Conservation (phyloP, 2,888 invertebrate genomes). For the Hyles lineata region DNA sequence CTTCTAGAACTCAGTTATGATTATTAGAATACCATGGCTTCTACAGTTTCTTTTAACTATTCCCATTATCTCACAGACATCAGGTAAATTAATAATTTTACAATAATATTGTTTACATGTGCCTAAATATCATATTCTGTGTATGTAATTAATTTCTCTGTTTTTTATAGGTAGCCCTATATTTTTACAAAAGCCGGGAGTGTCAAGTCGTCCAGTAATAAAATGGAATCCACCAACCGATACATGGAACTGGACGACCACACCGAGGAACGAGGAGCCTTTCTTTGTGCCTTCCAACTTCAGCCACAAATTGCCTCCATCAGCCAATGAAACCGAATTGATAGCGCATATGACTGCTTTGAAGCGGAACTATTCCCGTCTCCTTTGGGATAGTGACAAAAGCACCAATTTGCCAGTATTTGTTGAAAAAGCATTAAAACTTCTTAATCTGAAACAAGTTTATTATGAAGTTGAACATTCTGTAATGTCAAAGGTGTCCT, state of each 20-base stretch:
- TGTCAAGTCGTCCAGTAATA: conserved; percentile 70
- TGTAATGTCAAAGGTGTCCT: conserved; percentile 95
- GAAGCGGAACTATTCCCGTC: conserved; percentile 81
- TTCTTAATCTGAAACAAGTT: conserved; percentile 94
- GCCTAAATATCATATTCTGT: neutral
- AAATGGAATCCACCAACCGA: conserved; percentile 80
- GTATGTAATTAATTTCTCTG: neutral
- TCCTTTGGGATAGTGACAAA: conserved; percentile 90
- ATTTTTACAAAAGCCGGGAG: conserved; percentile 68
- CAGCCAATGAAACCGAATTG: conserved; percentile 78
- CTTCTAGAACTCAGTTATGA: conserved; percentile 67
- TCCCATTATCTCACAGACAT: conserved; percentile 55
- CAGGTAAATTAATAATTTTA: conserved; percentile 56
- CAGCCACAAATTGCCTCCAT: conserved; percentile 80
- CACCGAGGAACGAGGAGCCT: conserved; percentile 71
- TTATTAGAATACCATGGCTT: conserved; percentile 77
- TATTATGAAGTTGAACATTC: conserved; percentile 94
- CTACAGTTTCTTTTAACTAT: conserved; percentile 55
- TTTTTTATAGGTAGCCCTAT: conserved; percentile 75
- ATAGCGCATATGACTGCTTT: conserved; percentile 76
- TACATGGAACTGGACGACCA: conserved; percentile 76
- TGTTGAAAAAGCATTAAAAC: conserved; percentile 92
- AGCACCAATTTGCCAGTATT: conserved; percentile 90
- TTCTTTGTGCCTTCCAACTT: conserved; percentile 77
- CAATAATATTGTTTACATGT: neutral